Conservation (phyloP, 2,113 vertebrate species). For the Halcyon malimbica region DNA sequence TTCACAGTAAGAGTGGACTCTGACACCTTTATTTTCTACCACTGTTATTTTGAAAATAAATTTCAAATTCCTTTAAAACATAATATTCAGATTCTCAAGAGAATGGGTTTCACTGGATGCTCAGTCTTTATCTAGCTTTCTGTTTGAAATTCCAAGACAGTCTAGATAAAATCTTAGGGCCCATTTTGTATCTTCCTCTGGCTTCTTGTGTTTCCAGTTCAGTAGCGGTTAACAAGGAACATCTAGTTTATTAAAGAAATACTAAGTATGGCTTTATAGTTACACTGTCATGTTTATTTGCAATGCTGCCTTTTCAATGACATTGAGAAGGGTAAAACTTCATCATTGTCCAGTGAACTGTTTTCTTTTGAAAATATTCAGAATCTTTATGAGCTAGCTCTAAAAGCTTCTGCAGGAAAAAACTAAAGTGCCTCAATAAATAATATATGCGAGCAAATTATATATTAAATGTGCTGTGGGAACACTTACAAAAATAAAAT, state of each 20-base stretch:
- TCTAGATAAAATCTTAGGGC: conserved; percentile 64
- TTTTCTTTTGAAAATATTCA: conserved; percentile 55
- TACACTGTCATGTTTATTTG: conserved; percentile 71
- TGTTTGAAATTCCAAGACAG: conserved; percentile 37
- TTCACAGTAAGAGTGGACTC: not conserved
- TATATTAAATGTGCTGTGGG: conserved; percentile 65
- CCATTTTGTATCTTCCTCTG: conserved; percentile 60
- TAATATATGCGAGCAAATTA: conserved; percentile 63
- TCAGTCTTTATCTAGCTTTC: conserved; percentile 32
- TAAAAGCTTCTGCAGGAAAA: conserved; percentile 60
- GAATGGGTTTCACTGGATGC: conserved; percentile 40
- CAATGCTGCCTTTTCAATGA: conserved; percentile 57
- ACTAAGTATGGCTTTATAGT: conserved; percentile 78
- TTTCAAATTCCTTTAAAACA: conserved; percentile 33
- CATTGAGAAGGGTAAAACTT: conserved; percentile 64
- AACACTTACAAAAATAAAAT: conserved; percentile 76
- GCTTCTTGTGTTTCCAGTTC: conserved; percentile 65
- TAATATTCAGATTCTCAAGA: conserved; percentile 41
- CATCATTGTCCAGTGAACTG: conserved; percentile 47
- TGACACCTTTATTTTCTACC: conserved; percentile 10
- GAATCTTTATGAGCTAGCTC: conserved; percentile 56
- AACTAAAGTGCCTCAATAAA: conserved; percentile 68
- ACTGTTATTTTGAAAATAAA: conserved; percentile 16
- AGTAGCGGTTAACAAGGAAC: conserved; percentile 67
- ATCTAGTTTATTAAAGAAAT: conserved; percentile 70